Conservation (phyloP, 2,797 vertebrate species). For the Lateolabrax maculatus region DNA sequence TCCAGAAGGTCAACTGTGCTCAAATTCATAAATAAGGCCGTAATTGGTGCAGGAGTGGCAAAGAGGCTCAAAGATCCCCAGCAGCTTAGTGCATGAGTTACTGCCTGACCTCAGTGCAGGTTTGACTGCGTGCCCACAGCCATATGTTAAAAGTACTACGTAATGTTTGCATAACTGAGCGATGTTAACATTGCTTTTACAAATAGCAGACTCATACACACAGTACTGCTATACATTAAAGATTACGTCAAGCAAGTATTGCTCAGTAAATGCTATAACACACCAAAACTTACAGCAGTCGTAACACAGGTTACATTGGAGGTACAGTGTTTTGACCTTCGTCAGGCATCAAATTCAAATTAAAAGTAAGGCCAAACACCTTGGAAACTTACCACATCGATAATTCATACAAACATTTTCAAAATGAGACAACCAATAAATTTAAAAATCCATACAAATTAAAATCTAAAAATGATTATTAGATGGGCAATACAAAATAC, state of each 20-base stretch:
- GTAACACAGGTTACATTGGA: neutral
- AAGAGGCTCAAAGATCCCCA: slow-evolving; percentile 61
- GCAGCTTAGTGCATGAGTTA: slow-evolving; percentile 64
- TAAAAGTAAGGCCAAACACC: neutral
- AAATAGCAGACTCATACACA: slow-evolving; percentile 20
- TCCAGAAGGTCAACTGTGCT: slow-evolving; percentile 83
- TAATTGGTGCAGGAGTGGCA: slow-evolving; percentile 74
- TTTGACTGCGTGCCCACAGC: slow-evolving; percentile 45
- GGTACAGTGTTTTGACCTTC: neutral
- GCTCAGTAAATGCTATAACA: neutral
- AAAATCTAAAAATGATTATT: neutral
- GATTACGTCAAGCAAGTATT: neutral
- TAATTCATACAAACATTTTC: neutral
- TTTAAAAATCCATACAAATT: neutral
- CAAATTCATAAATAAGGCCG: slow-evolving; percentile 84
- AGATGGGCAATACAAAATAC: neutral
- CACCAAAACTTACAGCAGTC: neutral
- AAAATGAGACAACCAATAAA: neutral
- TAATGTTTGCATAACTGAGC: slow-evolving; percentile 59
- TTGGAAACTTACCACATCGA: neutral
- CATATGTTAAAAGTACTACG: slow-evolving; percentile 54
- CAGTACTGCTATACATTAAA: slow-evolving; percentile 6
- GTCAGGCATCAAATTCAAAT: neutral
- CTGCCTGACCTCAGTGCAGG: slow-evolving; percentile 58
- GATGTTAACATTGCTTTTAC: slow-evolving; percentile 27